Evolutionary conservation across 2,888 invertebrate species (phyloP), one percentile per base, ranked within the genome.

Genomic region (Epicampocera succincta): DNA sequence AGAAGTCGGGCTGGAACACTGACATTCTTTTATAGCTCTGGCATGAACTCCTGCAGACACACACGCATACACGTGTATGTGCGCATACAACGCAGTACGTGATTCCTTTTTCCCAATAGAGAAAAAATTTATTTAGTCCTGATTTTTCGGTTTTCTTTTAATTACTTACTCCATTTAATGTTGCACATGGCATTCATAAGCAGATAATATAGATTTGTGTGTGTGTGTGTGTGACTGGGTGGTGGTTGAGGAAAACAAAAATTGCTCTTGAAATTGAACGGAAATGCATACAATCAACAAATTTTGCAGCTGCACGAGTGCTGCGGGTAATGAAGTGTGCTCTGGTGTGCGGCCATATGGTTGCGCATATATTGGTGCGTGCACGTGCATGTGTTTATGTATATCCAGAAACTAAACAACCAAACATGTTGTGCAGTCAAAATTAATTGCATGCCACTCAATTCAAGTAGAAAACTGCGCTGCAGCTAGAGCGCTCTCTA

Each of bases 361-460:
- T 40, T n/a, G 17, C 3, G 44, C 15, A 54, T 13, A 25, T n/a
- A 33, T 9, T 6, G 15, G 2, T 38, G 8, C 0, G n/a, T 1
- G 40, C 2, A 4, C n/a, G n/a, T 42, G 3, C 13, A 15, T 21
- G 13, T 21, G 8, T n/a, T 19, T 21, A 52, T 40, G 42, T 13
- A 33, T 13, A 17, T 19, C 12, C 15, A 17, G 1, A 50, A 17
- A 61, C 44, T 29, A 42, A 63, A 38, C 63, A 73, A 33, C 73
- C 15, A 9, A 56, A 66, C 65, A 65, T 48, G 29, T 48, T 74
- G 56, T 60, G 12, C 50, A 75, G 75, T 60, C 60, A 75, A 60
- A 75, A 60, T 60, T 75, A 75, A 75, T 75, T 75, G 68, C 66
- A 75, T 75, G 75, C 75, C 75, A 75, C 50, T 75, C 75, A 75